Conservation (phyloP, 2,888 invertebrate species). For the Calephelis perditalis region DNA sequence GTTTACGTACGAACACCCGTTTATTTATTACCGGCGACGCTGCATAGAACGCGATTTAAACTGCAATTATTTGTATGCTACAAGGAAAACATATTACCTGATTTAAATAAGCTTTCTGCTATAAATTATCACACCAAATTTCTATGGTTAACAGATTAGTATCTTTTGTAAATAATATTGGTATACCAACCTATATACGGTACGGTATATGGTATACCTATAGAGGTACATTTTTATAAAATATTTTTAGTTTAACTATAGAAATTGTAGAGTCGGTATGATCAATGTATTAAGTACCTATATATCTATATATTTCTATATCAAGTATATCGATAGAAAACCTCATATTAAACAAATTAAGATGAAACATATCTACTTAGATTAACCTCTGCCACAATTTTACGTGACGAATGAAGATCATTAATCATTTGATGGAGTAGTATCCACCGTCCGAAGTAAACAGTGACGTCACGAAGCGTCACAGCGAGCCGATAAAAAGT, state of each 20-base stretch:
- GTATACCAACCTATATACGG: no score
- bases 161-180: neutral
- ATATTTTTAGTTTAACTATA: no score
- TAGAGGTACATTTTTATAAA: no score
- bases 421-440: conserved; percentile 20
- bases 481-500: conserved; percentile 74
- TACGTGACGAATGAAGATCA: conserved; percentile 11
- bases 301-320: no score
- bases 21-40: conserved; percentile 71
- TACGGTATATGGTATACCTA: no score
- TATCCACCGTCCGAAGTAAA: conserved; percentile 54
- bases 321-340: no score
- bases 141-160: conserved; percentile 7
- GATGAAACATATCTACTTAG: neutral
- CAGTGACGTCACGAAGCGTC: conserved; percentile 77
- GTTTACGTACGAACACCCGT: conserved; percentile 66
- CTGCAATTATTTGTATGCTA: conserved; percentile 70
- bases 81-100: conserved; percentile 66
- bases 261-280: no score
- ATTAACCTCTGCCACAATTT: conserved; percentile 2
- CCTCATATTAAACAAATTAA: no score
- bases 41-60: conserved; percentile 71
- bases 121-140: conserved; percentile 19
- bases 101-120: conserved; percentile 48
- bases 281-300: no score